A percentile compares a stretch with the other conserved stretches of the same genome.
These are phyloP conservation scores for Epinotia ramella DNA, from an alignment of 2,888 invertebrate species.

Conservation along the genomic window DNA sequence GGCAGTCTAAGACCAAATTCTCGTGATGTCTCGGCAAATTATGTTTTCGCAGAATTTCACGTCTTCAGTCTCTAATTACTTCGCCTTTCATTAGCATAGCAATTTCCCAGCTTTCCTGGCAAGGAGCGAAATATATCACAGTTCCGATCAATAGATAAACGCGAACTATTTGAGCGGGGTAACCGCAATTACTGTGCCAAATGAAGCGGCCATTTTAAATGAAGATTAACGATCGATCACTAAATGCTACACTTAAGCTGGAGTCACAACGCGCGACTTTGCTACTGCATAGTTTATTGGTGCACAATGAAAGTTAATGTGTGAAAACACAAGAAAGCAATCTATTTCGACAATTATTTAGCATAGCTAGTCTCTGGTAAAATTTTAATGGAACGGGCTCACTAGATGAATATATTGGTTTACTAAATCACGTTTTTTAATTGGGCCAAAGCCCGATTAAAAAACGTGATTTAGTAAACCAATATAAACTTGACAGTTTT, in stretches of 20 bases:
- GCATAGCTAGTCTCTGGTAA: too few species aligned
- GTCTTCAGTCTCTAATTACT: slow-evolving; percentile 14
- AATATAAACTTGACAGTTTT: too few species aligned
- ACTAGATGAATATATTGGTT: too few species aligned
- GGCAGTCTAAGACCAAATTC: too few species aligned
- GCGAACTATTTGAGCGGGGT: slow-evolving; percentile 44
- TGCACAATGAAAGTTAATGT: not conserved
- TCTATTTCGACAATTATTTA: too few species aligned
- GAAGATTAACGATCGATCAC: slow-evolving; percentile 55
- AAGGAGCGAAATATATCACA: slow-evolving; percentile 41
- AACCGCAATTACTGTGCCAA: slow-evolving; percentile 53
- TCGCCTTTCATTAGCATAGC: slow-evolving; percentile 29
- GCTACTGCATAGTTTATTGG: not conserved
- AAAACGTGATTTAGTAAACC: too few species aligned
- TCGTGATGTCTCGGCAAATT: too few species aligned
- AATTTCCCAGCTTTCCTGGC: slow-evolving; percentile 14
- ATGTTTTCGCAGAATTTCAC: slow-evolving; percentile 5
- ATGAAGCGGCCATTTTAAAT: slow-evolving; percentile 57
- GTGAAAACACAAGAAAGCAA: too few species aligned
- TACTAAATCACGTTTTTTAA: too few species aligned
- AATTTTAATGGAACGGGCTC: too few species aligned
- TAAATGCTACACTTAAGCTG: slow-evolving; percentile 15
- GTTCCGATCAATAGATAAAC: slow-evolving; percentile 42
- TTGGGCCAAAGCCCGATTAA: too few species aligned
- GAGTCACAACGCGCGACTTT: not conserved